Evolutionary conservation across 2,113 vertebrate species (phyloP).

Genomic region (Oryzias curvinotus): DNA sequence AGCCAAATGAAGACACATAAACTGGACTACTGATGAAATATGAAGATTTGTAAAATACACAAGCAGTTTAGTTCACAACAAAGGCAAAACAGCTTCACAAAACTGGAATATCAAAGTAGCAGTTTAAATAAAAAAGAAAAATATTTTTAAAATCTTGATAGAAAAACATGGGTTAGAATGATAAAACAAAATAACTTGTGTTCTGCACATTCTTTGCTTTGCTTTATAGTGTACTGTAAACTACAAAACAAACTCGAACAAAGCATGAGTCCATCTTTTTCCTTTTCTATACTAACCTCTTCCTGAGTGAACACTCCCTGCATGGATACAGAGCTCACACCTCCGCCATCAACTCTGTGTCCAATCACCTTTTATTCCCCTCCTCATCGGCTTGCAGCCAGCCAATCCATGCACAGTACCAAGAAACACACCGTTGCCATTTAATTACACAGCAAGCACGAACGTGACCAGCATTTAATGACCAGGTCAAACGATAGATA

Average conservation of each 20-base stretch:
- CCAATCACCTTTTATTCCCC: conserved; percentile 75
- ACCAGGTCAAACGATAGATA: conserved; percentile 39
- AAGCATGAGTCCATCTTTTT: conserved; percentile 22
- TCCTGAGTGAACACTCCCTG: conserved; percentile 60
- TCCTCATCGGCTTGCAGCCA: conserved; percentile 41
- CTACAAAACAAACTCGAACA: conserved; percentile 3
- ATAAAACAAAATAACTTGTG: conserved; percentile 1
- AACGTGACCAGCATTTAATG: conserved; percentile 77
- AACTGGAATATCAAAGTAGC: conserved; percentile 3
- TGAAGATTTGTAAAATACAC: conserved; percentile 46
- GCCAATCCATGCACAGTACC: conserved; percentile 59
- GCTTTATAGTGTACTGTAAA: conserved; percentile 7
- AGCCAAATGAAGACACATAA: conserved; percentile 29
- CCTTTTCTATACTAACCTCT: conserved; percentile 40
- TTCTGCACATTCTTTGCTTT: conserved; percentile 1
- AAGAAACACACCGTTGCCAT: conserved; percentile 52
- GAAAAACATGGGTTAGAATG: background rate
- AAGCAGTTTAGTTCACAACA: conserved; percentile 10
- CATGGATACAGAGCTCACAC: conserved; percentile 77
- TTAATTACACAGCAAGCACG: conserved; percentile 71
- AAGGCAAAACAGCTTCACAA: conserved; percentile 16
- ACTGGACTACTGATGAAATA: conserved; percentile 15
- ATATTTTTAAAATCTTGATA: conserved; percentile 15
- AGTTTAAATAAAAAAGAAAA: background rate
- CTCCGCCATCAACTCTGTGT: conserved; percentile 63